phyloP scores from a whole-genome alignment of 2,113 vertebrate species.

The Sceloporus tristichus region DNA sequence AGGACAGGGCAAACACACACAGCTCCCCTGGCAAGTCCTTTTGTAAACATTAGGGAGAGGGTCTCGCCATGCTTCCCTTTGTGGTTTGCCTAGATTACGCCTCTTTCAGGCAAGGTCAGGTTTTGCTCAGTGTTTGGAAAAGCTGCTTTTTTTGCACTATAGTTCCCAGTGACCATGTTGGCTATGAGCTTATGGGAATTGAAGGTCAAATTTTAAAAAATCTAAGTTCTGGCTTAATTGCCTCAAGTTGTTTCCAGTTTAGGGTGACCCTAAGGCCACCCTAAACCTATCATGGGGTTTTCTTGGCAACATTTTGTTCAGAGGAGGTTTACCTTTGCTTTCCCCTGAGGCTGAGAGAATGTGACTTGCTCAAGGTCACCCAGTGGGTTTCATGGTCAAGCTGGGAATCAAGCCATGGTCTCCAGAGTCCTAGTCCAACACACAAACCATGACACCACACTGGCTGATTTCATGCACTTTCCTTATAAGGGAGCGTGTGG shows the following conservation, averaged over 20 bases:
- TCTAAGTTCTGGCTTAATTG: too few relatives aligned
- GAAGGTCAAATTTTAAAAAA: not conserved
- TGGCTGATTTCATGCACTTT: not conserved
- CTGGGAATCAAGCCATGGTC: too few relatives aligned
- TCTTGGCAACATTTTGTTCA: too few relatives aligned
- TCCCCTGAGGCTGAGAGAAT: too few relatives aligned
- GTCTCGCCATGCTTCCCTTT: conserved; percentile 33
- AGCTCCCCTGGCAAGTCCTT: conserved; percentile 50
- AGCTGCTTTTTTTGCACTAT: not conserved
- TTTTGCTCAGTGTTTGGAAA: not conserved
- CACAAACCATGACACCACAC: too few relatives aligned
- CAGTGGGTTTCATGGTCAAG: too few relatives aligned
- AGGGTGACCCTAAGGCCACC: too few relatives aligned
- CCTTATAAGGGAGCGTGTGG: not conserved
- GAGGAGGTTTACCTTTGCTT: too few relatives aligned
- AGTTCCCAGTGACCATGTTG: not conserved
- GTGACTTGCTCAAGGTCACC: too few relatives aligned
- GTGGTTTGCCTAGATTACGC: conserved; percentile 27
- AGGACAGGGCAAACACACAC: conserved; percentile 65
- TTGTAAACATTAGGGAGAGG: conserved; percentile 58
- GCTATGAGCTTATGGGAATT: not conserved
- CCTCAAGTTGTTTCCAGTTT: too few relatives aligned
- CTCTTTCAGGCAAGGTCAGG: conserved; percentile 51
- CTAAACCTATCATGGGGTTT: too few relatives aligned
- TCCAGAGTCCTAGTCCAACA: too few relatives aligned